Base-by-base conservation (phyloP, 2,797 vertebrate species). In the Rhinophrynus dorsalis region DNA sequence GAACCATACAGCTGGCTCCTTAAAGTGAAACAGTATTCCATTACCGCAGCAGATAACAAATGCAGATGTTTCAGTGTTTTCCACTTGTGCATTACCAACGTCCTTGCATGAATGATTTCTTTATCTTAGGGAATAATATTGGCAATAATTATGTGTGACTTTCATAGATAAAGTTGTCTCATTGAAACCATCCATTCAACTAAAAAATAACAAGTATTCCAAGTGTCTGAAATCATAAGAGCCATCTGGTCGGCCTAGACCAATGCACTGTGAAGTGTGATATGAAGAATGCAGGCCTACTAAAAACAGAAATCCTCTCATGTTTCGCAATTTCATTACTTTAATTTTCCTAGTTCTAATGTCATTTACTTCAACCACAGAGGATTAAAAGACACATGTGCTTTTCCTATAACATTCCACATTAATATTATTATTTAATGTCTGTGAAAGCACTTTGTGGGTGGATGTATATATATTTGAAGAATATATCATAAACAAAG, bases 221-320 rank as follows among this genome's bases (percentile, higher is more conserved):
- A 64, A 24, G 66, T 79, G 68, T 67, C 80, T 68, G 71, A 65
- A 67, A 74, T 80, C 70, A 79, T 64, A 50, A 18, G 70, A 79
- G 80, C 68, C 75, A 67, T 83, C 51, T 80, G 67, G 60, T 26
- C 54, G 5, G 18, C 52, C 63, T n/a, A 5, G 35, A 35, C 27
- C 35, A 58, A 40, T 51, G 24, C 13, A 32, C 37, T 24, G 26
- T 66, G 33, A 13, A 32, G 47, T 62, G 26, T 6, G 45, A 45
- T 47, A 24, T 29, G 20, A 18, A 51, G 50, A 48, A 57, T n/a
- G 33, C n/a, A 37, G 55, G 62, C 44, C 35, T 32, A 52, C 9
- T 21, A 32, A 52, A 73, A 60, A n/a, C 17, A 29, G 29, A 29
- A 26, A 11, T 9, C 9, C 27, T 40, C 35, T 67, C 32, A 50